Evolutionary conservation across 2,113 vertebrate species (phyloP).

Genomic region (Pogona vitticeps): DNA sequence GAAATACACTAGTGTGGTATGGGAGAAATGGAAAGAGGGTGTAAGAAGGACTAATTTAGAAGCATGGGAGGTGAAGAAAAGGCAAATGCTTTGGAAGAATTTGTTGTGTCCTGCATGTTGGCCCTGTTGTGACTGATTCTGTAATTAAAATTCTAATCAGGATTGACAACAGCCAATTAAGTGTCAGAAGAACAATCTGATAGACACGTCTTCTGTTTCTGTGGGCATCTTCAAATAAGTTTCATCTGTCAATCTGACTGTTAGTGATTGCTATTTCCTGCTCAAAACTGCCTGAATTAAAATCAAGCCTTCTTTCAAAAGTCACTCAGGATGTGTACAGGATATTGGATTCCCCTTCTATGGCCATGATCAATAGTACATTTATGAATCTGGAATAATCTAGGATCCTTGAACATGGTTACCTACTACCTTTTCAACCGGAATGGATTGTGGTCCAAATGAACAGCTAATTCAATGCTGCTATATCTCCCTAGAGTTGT

Average conservation of each 20-base stretch:
- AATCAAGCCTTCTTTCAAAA: conserved; percentile 50
- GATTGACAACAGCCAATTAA: conserved; percentile 67
- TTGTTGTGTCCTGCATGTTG: conserved; percentile 41
- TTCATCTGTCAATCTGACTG: conserved; percentile 69
- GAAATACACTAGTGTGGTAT: conserved; percentile 33
- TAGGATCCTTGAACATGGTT: conserved; percentile 49
- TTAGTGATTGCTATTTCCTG: conserved; percentile 65
- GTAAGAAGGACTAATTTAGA: neutral
- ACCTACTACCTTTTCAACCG: conserved; percentile 47
- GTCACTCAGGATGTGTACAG: conserved; percentile 39
- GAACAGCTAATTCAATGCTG: conserved; percentile 26
- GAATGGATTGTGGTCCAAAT: conserved; percentile 21
- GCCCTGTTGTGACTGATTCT: conserved; percentile 26
- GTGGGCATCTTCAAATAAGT: conserved; percentile 65
- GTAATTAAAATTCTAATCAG: conserved; percentile 54
- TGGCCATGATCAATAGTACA: conserved; percentile 3
- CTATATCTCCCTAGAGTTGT: conserved; percentile 2
- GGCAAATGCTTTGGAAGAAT: conserved; percentile 38
- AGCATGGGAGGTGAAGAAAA: neutral
- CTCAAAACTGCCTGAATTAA: conserved; percentile 61
- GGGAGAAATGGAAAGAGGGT: conserved; percentile 6
- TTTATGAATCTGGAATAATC: conserved; percentile 61
- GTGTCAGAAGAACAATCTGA: conserved; percentile 70
- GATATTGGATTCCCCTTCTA: conserved; percentile 24
- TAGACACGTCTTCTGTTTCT: conserved; percentile 65